Base-by-base conservation (phyloP, 1,140 invertebrate genomes). In the Batillaria attramentaria region DNA sequence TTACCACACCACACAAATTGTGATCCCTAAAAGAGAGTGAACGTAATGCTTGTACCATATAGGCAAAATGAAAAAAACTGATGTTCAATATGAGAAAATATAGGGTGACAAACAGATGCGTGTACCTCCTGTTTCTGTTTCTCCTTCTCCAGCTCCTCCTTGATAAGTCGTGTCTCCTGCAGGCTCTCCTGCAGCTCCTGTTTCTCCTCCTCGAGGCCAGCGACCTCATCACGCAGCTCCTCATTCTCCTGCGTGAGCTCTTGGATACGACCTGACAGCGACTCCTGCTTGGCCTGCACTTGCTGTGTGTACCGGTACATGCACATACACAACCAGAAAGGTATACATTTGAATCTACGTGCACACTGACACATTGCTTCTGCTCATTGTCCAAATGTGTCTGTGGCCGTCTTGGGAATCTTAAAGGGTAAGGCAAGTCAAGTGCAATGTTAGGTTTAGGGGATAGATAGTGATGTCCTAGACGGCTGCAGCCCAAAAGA, bases 211-310 rank as follows among this genome's bases (percentile, higher is more conserved):
- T 89, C 88, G 43, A 90, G 72, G 39, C 79, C 80, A 33, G 83
- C 81, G 57, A 89, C 79, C 37, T 90, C 80, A 28, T 87, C 82
- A 60, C 84, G 83, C 2, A 91, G 79, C 31, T 86, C 81, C 72
- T 85, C 79, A 74, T 90, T 91, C 65, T 91, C 89, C 31, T 85
- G 74, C 70, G 87, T 85, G 46, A 91, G 78, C 20, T 81, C 79
- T 31, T 87, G 85, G 37, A 91, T 80, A 46, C 87, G 81, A 33
- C 84, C 78, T 20, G 89, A 70, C 68, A 90, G 70, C 0, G 81
- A 77, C 8, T 86, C 86, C 72, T 91, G 89, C 73, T 91, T 91
- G 0, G 84, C 76, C 78, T 91, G 89, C 18, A 90, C 42, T 57
- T 69, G 72, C 39, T 66, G 72, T 1, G n/a, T 2, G n/a, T 41